Percentiles rank a stretch among this genome's conserved stretches.
Evolutionary conservation across 2,797 vertebrate genomes (phyloP).

Genomic region (Coranthus polyacanthus): DNA sequence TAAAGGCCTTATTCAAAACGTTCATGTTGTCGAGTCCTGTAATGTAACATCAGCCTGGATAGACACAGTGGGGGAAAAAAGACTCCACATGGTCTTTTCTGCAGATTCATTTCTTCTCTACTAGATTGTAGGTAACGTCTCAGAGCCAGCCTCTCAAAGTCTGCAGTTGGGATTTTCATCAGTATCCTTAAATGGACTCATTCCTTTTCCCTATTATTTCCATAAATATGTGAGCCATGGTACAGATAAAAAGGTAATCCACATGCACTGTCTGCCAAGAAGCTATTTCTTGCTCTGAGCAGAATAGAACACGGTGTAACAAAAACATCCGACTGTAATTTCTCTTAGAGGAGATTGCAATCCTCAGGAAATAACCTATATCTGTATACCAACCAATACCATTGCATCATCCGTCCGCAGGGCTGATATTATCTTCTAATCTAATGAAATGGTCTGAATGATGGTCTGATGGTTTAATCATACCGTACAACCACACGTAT

Average conservation of each 20-base stretch:
- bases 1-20: background rate
- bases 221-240: slow-evolving; percentile 62
- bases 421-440: slow-evolving; percentile 23
- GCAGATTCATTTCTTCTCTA: slow-evolving; percentile 23
- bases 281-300: slow-evolving; percentile 66
- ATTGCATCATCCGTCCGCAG: slow-evolving; percentile 1
- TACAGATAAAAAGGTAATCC: slow-evolving; percentile 79
- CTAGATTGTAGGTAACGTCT: slow-evolving; percentile 30
- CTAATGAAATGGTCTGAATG: slow-evolving; percentile 5
- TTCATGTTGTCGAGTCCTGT: background rate
- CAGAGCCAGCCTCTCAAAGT: slow-evolving; percentile 40
- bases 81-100: background rate
- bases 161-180: slow-evolving; percentile 54
- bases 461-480: slow-evolving; percentile 4
- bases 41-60: background rate
- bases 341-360: slow-evolving; percentile 41
- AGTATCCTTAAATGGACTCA: slow-evolving; percentile 72
- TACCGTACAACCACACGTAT: background rate
- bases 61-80: background rate
- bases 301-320: slow-evolving; percentile 63
- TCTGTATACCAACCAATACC: slow-evolving; percentile 36
- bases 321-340: slow-evolving; percentile 66
- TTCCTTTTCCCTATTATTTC: slow-evolving; percentile 58
- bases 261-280: slow-evolving; percentile 64
- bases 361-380: slow-evolving; percentile 46